A percentile compares a stretch with the other conserved stretches of the same genome.
phyloP scores from a whole-genome alignment of 2,113 vertebrate genomes.

The Benitochromis conjunctus region DNA sequence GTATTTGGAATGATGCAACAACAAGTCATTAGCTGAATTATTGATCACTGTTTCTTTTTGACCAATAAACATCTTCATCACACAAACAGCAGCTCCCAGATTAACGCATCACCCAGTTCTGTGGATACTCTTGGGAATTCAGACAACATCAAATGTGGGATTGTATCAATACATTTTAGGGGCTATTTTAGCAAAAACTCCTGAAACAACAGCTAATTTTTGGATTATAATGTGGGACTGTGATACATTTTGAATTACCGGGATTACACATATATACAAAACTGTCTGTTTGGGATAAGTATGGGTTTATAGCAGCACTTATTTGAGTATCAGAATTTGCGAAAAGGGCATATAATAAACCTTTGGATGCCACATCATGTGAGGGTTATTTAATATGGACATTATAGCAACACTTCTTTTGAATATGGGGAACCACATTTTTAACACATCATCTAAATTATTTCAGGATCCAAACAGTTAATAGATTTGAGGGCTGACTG shows the following conservation, averaged over 20 bases:
- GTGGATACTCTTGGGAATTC: background rate
- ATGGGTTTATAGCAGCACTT: background rate
- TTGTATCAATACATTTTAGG: background rate
- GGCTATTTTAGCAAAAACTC: background rate
- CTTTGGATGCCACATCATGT: background rate
- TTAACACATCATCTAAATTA: background rate
- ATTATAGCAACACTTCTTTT: background rate
- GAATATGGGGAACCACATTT: background rate
- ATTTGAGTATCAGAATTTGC: background rate
- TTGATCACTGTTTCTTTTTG: constrained; percentile 43
- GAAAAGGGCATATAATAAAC: background rate
- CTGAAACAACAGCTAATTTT: background rate
- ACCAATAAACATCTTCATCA: constrained; percentile 56
- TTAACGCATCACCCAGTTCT: background rate
- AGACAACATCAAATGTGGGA: background rate
- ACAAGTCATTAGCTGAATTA: constrained; percentile 44
- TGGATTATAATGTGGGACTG: background rate
- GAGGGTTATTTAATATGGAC: background rate
- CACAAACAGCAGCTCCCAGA: background rate
- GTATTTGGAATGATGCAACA: constrained; percentile 38
- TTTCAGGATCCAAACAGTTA: background rate
- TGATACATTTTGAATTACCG: background rate
- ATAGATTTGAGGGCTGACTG: background rate
- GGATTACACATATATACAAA: background rate
- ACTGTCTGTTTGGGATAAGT: background rate